A percentile compares a stretch with the other conserved stretches of the same genome.
phyloP scores from a whole-genome alignment of 2,797 vertebrate species.

The Pseudotriccus pelzelni region DNA sequence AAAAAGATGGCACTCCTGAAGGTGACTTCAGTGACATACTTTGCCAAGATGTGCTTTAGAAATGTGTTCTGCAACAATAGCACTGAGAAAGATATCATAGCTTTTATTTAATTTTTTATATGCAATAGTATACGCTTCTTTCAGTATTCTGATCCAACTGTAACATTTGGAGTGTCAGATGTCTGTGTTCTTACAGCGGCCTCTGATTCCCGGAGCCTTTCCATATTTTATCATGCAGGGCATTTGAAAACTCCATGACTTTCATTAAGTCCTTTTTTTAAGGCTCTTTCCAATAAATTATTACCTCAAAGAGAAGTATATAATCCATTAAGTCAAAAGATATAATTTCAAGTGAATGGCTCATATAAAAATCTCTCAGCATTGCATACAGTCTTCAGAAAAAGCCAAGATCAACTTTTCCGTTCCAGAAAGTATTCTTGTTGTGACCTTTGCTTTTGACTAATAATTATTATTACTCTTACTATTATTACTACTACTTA shows the following conservation, averaged over 20 bases:
- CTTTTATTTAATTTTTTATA: neutral
- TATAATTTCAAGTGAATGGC: neutral
- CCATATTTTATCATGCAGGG: neutral
- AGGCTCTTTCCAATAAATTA: neutral
- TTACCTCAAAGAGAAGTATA: neutral
- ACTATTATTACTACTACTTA: neutral
- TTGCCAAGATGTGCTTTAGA: neutral
- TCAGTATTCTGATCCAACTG: neutral
- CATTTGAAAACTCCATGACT: neutral
- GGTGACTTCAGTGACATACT: neutral
- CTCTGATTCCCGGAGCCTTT: neutral
- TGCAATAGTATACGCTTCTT: neutral
- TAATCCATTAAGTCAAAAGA: neutral
- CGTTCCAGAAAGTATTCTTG: neutral
- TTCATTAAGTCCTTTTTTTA: neutral
- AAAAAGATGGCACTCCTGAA: accelerated
- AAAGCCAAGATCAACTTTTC: neutral
- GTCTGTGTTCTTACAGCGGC: neutral
- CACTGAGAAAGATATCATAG: neutral
- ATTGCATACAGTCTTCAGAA: neutral
- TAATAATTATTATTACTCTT: neutral
- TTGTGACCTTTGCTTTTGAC: neutral
- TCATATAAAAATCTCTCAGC: neutral
- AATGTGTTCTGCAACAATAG: neutral
- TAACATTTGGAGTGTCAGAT: neutral